phyloP scores from a whole-genome alignment of 2,113 vertebrate genomes.

The Laticauda colubrina region DNA sequence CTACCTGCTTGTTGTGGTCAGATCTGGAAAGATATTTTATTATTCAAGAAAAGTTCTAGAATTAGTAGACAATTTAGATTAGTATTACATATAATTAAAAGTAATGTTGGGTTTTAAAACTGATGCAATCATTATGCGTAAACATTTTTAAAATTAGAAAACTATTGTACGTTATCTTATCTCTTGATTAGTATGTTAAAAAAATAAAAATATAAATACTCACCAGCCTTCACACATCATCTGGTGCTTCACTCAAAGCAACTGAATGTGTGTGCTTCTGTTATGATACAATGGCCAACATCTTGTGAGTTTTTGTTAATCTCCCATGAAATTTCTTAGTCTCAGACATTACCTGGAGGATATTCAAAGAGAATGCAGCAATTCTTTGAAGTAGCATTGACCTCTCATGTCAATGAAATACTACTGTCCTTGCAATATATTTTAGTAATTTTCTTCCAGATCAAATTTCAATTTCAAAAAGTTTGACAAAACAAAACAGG shows the following conservation, averaged over 20 bases:
- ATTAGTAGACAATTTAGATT: neutral
- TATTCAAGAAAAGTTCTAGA: neutral
- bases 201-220: neutral
- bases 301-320: neutral
- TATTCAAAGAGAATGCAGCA: neutral
- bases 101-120: neutral
- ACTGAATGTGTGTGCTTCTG: neutral
- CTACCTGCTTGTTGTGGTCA: neutral
- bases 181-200: neutral
- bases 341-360: neutral
- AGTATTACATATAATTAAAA: neutral
- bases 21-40: neutral
- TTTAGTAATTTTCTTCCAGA: neutral
- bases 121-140: neutral
- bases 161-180: neutral
- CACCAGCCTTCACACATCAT: neutral
- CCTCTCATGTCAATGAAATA: neutral
- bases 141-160: neutral
- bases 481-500: neutral
- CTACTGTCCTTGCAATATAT: neutral
- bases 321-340: neutral
- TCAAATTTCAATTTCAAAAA: neutral
- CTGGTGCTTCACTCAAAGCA: neutral
- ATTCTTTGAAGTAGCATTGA: neutral
- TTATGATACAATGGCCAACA: neutral